phyloP scores from a whole-genome alignment of 1,140 invertebrate species.

The Penaeus japonicus region DNA sequence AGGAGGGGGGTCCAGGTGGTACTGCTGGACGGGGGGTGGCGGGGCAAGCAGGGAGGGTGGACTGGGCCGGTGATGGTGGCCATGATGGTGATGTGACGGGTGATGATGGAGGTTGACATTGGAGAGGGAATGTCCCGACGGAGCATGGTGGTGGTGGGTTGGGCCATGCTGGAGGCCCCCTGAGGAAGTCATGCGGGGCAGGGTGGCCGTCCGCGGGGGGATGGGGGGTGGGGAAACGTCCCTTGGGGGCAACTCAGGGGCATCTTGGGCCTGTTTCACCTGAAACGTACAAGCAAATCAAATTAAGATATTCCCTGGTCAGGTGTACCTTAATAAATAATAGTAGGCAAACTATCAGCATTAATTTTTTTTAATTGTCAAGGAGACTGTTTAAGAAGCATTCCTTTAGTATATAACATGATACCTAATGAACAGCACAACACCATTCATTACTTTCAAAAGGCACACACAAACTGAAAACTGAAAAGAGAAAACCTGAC shows the following conservation, averaged over 20 bases:
- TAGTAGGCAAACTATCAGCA: background rate
- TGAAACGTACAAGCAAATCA: slow-evolving; percentile 49
- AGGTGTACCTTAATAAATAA: background rate
- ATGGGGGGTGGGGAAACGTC: slow-evolving; percentile 72
- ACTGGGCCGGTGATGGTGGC: slow-evolving; percentile 12
- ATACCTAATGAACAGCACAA: background rate
- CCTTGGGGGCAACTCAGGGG: slow-evolving; percentile 70
- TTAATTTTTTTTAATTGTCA: background rate
- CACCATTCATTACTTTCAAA: background rate
- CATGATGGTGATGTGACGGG: background rate
- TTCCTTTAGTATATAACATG: background rate
- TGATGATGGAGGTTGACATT: slow-evolving; percentile 19
- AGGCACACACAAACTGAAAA: background rate
- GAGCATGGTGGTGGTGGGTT: slow-evolving; percentile 29
- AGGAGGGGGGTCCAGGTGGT: slow-evolving; percentile 49
- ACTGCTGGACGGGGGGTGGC: slow-evolving; percentile 38
- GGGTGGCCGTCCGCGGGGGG: slow-evolving; percentile 67
- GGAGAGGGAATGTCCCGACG: slow-evolving; percentile 25
- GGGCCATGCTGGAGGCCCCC: slow-evolving; percentile 21
- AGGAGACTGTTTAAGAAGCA: background rate
- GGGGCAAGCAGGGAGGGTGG: slow-evolving; percentile 19
- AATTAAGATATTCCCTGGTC: too few species aligned
- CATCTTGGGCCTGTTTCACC: slow-evolving; percentile 70
- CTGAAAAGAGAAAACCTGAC: background rate
- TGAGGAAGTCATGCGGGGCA: slow-evolving; percentile 65